These are phyloP conservation scores for Parascotia fuliginaria DNA, from an alignment of 2,888 invertebrate genomes.

Conservation along the genomic window DNA sequence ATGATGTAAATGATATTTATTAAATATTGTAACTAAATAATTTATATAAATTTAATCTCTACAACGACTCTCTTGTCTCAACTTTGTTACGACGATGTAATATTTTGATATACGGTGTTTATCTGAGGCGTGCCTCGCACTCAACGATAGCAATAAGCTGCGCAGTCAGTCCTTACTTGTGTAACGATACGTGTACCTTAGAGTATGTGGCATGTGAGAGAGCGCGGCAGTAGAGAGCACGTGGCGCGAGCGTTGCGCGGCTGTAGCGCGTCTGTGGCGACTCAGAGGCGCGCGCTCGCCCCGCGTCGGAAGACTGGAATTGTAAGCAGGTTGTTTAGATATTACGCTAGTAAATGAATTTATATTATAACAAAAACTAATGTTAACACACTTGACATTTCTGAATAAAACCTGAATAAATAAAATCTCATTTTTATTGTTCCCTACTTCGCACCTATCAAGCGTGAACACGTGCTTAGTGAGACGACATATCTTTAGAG, in stretches of 20 bases:
- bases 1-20: slow-evolving; percentile 51
- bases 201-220: slow-evolving; percentile 3
- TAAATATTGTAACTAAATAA: slow-evolving; percentile 43
- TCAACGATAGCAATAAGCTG: slow-evolving; percentile 69
- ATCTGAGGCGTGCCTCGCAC: slow-evolving; percentile 47
- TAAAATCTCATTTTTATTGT: slow-evolving; percentile 45
- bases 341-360: slow-evolving; percentile 76
- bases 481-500: too few relatives aligned
- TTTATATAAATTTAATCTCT: slow-evolving; percentile 52
- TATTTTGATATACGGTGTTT: slow-evolving; percentile 76
- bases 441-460: background rate
- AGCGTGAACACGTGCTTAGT: too few relatives aligned
- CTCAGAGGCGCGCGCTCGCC: too few relatives aligned
- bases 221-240: background rate
- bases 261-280: too few relatives aligned
- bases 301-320: slow-evolving; percentile 61
- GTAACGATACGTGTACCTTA: slow-evolving; percentile 22
- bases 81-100: slow-evolving; percentile 67
- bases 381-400: slow-evolving; percentile 73
- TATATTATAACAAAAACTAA: slow-evolving; percentile 64
- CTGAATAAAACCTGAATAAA: slow-evolving; percentile 70
- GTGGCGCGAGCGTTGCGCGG: slow-evolving; percentile 4
- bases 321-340: slow-evolving; percentile 75
- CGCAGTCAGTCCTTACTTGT: slow-evolving; percentile 60
- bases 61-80: slow-evolving; percentile 71